These are phyloP conservation scores for Danio kyathit DNA, from an alignment of 2,797 vertebrate genomes.

Conservation along the genomic window DNA sequence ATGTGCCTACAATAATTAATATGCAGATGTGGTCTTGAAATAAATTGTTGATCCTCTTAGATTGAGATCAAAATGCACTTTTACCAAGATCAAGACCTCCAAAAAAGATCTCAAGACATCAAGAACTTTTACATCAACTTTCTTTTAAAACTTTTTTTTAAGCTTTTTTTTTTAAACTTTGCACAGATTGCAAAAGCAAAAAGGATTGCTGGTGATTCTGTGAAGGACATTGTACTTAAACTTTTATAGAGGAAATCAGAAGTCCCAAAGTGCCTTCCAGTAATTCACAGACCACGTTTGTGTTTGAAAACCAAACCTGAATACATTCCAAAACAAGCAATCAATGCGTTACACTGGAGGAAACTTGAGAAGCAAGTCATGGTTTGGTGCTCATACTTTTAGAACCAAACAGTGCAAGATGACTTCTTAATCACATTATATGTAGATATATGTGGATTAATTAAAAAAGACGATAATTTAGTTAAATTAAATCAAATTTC, in stretches of 20 bases:
- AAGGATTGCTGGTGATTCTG: slow-evolving; percentile 3
- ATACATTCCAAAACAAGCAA: slow-evolving; percentile 1
- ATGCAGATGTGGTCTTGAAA: too few species aligned
- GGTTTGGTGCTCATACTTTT: slow-evolving; percentile 8
- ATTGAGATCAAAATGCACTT: too few species aligned
- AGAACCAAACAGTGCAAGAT: background rate
- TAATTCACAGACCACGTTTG: slow-evolving; percentile 38
- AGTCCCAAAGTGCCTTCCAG: slow-evolving; percentile 27
- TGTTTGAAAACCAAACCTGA: slow-evolving; percentile 39
- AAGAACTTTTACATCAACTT: background rate
- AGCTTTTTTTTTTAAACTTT: background rate
- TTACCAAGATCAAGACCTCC: too few species aligned
- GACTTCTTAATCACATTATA: background rate
- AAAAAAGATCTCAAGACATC: too few species aligned
- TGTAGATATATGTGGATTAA: background rate
- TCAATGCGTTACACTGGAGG: slow-evolving; percentile 14
- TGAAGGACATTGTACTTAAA: slow-evolving; percentile 42
- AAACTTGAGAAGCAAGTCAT: slow-evolving; percentile 30
- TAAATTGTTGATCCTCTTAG: too few species aligned
- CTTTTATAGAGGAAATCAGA: background rate
- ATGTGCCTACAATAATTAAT: too few species aligned
- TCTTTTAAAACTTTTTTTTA: background rate
- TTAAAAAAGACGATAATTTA: background rate
- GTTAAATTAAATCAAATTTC: background rate
- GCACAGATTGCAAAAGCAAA: slow-evolving; percentile 18